Evolutionary conservation across 2,888 invertebrate species (phyloP).

Genomic region (Phorcus lineatus): DNA sequence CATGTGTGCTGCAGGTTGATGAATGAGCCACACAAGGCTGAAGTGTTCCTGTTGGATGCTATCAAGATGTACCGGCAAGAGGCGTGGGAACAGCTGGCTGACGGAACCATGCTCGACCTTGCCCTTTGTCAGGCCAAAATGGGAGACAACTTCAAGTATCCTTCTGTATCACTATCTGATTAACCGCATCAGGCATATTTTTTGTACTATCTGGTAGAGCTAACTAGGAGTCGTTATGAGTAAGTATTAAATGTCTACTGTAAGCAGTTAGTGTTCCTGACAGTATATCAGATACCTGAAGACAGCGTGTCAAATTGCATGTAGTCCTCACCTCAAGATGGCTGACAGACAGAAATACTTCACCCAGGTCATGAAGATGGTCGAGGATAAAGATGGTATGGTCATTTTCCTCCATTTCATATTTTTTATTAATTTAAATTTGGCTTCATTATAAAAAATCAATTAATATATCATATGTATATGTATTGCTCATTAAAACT

Average conservation of each 20-base stretch:
- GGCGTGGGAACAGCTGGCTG: conserved; percentile 88
- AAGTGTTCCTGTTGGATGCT: conserved; percentile 90
- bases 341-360: conserved; percentile 49
- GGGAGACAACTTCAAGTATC: conserved; percentile 84
- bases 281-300: conserved; percentile 49
- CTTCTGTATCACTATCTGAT: conserved; percentile 33
- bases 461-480: too few species aligned
- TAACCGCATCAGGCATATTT: too few species aligned
- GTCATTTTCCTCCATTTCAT: neutral
- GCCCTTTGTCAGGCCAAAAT: conserved; percentile 89
- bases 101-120: conserved; percentile 84
- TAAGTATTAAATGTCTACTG: too few species aligned
- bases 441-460: too few species aligned
- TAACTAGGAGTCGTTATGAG: too few species aligned
- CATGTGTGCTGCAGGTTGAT: conserved; percentile 67
- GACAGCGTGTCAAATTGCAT: conserved; percentile 63
- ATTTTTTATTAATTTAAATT: too few species aligned
- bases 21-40: conserved; percentile 86
- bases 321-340: conserved; percentile 50
- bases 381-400: conserved; percentile 24
- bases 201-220: too few species aligned
- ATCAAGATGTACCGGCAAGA: conserved; percentile 90
- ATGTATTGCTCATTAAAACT: too few species aligned
- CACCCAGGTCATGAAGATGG: conserved; percentile 26
- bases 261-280: too few species aligned